Percentiles rank a stretch among this genome's conserved stretches.
These are phyloP conservation scores for Poecilia picta DNA, from an alignment of 2,797 vertebrate species.

Conservation along the genomic window DNA sequence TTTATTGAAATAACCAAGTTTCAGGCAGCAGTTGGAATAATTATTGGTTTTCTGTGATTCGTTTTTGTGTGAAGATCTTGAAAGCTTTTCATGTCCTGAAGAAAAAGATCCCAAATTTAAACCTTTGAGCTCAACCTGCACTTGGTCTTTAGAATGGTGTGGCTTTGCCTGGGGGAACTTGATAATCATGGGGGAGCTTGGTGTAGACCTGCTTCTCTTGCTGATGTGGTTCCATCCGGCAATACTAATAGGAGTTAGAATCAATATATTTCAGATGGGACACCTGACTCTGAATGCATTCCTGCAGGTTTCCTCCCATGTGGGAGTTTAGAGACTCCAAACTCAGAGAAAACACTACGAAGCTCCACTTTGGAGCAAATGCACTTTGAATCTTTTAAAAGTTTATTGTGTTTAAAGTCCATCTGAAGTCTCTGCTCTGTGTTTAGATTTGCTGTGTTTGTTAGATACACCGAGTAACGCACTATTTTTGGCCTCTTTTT, in stretches of 20 bases:
- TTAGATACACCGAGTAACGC: neutral
- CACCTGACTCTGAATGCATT: neutral
- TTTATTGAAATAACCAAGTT: neutral
- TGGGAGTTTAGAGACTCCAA: neutral
- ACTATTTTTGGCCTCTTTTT: constrained; percentile 8
- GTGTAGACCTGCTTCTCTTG: neutral
- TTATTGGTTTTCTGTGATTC: neutral
- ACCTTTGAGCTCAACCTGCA: neutral
- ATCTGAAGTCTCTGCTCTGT: neutral
- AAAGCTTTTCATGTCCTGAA: neutral
- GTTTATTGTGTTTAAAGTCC: neutral
- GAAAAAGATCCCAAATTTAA: neutral
- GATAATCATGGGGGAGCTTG: neutral
- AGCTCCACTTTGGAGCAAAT: neutral
- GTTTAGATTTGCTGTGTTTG: neutral
- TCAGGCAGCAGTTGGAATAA: neutral
- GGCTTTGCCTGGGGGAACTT: neutral
- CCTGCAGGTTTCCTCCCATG: neutral
- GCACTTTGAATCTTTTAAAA: neutral
- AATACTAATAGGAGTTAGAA: no score
- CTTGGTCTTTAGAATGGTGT: neutral
- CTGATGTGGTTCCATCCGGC: neutral
- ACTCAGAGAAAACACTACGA: neutral
- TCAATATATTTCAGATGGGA: neutral
- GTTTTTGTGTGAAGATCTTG: neutral